Evolutionary conservation across 2,888 invertebrate genomes (phyloP), one percentile per base, ranked within the genome.

Genomic region (Eupithecia dodoneata): DNA sequence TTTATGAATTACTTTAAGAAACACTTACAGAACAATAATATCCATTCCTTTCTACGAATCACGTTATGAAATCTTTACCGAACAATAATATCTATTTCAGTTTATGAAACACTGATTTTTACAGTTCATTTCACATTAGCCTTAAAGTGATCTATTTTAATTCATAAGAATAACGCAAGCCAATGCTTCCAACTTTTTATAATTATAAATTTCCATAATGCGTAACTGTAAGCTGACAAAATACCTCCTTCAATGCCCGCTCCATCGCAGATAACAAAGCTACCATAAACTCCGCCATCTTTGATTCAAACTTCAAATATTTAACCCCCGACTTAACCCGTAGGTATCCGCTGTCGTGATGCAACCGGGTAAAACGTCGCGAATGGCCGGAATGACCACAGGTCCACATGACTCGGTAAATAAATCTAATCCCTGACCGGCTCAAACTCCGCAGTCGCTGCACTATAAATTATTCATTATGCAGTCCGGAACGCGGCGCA

Each of bases 401-500:
- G 72, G 12, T 18, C 75, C 69, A 77, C 79, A 76, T 74, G 44
- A 77, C 47, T 15, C 77, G 82, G 77, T 83, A 83, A 84, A 87
- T 85, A 86, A 86, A 85, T 85, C 81, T 81, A 83, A 83, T 81
- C 81, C 80, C 81, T 79, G 76, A 80, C 81, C 76, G 76, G 73
- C 80, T 81, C 79, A 73, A 83, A 85, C 80, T 79, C 83, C 85
- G 86, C 86, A 85, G 84, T 84, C 82, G 84, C 85, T 85, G 78
- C 80, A 75, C 82, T 83, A 84, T 87, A 85, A 78, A 88, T 87
- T 85, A 88, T 88, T 88, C 88, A 88, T 83, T 80, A 76, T 83
- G 79, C 79, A 79, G 81, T 78, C 82, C 81, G 81, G 82, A 80
- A 81, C 80, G 78, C 72, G 81, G 84, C 82, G 76, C 85, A 87